These are phyloP conservation scores for Notothenia rossii DNA, from an alignment of 2,113 vertebrate species.

Conservation along the genomic window DNA sequence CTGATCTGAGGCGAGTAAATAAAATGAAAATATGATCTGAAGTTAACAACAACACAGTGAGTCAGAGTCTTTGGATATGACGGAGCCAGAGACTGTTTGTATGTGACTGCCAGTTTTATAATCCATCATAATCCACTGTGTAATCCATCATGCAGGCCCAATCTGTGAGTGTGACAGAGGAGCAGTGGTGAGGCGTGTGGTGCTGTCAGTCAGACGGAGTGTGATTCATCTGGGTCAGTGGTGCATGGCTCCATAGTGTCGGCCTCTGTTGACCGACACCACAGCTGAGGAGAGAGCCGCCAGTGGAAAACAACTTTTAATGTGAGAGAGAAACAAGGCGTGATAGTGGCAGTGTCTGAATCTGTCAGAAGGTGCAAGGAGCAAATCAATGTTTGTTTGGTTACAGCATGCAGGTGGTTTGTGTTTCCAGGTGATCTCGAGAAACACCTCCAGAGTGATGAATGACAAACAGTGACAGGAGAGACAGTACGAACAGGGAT, in stretches of 20 bases:
- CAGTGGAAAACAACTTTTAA: constrained; percentile 29
- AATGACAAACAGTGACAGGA: constrained; percentile 6
- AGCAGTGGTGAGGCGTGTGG: constrained; percentile 35
- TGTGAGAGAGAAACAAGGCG: constrained; percentile 1
- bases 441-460: neutral
- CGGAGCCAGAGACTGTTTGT: constrained; percentile 30
- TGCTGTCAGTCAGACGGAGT: constrained; percentile 52
- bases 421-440: constrained; percentile 1
- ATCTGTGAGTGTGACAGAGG: constrained; percentile 65
- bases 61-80: constrained; percentile 25
- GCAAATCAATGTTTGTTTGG: constrained; percentile 10
- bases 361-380: constrained; percentile 18
- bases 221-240: constrained; percentile 60
- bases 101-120: constrained; percentile 40
- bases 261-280: constrained; percentile 17
- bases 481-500: neutral
- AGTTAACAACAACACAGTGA: constrained; percentile 9
- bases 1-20: constrained; percentile 2
- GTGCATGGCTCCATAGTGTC: constrained; percentile 50
- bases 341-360: constrained; percentile 11
- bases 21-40: constrained; percentile 15
- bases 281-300: constrained; percentile 29
- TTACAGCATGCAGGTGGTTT: neutral
- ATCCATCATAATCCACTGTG: constrained; percentile 72
- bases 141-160: constrained; percentile 68